Evolutionary conservation across 2,888 invertebrate species (phyloP).

Genomic region (Camponotus fellah): DNA sequence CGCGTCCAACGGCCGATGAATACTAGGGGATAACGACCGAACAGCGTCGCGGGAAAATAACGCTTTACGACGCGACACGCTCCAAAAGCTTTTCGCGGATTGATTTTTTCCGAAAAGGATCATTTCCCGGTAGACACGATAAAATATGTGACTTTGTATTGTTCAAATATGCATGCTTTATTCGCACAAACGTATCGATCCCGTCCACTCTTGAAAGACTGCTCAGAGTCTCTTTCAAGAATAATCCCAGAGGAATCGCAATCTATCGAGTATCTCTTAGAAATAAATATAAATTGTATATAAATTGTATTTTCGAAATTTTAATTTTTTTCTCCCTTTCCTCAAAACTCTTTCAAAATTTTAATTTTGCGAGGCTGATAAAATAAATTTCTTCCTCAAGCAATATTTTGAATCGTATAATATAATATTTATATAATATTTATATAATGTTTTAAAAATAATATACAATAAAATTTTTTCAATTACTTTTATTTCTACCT

Average conservation of each 20-base stretch:
- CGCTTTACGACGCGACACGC: neutral
- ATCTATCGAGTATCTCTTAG: neutral
- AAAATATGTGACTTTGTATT: neutral
- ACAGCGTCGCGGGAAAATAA: conserved; percentile 10
- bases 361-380: too few relatives aligned
- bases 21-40: conserved; percentile 6
- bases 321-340: too few relatives aligned
- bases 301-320: neutral
- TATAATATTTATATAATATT: neutral
- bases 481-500: neutral
- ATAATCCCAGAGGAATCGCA: neutral
- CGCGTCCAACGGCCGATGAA: conserved; percentile 28
- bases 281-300: neutral
- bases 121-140: neutral
- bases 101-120: neutral
- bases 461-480: neutral
- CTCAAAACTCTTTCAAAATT: too few relatives aligned
- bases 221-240: neutral
- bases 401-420: neutral
- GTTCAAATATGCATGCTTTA: neutral
- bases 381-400: neutral
- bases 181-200: neutral
- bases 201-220: neutral
- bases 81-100: neutral
- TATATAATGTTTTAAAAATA: neutral